These are phyloP conservation scores for Lathamus discolor DNA, from an alignment of 2,113 vertebrate species.

Conservation along the genomic window DNA sequence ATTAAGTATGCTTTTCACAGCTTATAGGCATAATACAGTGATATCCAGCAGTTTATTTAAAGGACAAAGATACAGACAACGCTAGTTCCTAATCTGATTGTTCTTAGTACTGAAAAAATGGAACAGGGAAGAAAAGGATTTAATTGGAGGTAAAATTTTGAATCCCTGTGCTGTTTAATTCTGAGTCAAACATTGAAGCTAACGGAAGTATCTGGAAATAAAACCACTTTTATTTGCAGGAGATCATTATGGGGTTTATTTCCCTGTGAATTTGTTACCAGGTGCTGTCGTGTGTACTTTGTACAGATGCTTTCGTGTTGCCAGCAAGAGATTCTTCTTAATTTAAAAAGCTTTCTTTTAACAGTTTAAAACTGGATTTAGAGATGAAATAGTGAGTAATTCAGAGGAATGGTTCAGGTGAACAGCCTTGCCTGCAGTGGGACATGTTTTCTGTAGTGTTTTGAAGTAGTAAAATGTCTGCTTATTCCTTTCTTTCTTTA, in stretches of 20 bases:
- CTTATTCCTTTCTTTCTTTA: neutral
- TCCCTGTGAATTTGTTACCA: neutral
- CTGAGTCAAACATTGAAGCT: neutral
- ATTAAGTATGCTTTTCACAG: slow-evolving; percentile 28
- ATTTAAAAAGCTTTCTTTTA: neutral
- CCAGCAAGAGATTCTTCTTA: neutral
- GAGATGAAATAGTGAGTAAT: neutral
- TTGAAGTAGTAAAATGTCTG: neutral
- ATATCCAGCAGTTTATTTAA: slow-evolving; percentile 36
- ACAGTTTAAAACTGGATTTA: neutral
- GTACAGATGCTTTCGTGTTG: neutral
- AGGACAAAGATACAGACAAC: neutral
- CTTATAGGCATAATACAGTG: neutral
- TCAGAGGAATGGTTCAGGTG: neutral
- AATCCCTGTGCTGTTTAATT: neutral
- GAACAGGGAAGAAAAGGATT: neutral
- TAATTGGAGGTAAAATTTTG: neutral
- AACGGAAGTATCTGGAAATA: neutral
- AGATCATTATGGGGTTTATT: neutral
- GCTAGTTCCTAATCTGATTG: neutral
- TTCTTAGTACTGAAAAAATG: neutral
- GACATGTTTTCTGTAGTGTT: neutral
- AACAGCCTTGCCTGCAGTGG: neutral
- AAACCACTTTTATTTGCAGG: neutral
- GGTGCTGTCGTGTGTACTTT: neutral